Conservation (phyloP, 1,140 invertebrate genomes). For the Bathynomus jamesi region DNA sequence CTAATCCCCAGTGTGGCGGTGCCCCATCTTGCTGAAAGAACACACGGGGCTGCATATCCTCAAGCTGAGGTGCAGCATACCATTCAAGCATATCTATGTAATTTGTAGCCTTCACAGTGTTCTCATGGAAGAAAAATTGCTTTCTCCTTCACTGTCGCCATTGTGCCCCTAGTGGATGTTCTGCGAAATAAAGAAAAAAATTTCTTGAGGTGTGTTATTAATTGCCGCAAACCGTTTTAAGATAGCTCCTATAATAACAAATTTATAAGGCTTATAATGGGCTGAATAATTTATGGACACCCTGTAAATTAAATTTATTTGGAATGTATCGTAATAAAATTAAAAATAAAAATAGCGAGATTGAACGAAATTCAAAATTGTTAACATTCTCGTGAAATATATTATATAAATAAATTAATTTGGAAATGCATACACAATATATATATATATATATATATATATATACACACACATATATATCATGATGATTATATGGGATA, state of each 20-base stretch:
- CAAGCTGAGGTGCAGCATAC: no score
- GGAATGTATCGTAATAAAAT: neutral
- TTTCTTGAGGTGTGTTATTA: neutral
- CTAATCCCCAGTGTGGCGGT: no score
- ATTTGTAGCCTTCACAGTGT: no score
- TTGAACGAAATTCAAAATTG: no score
- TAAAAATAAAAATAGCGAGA: no score
- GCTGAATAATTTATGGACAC: neutral
- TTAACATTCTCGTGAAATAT: neutral
- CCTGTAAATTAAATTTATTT: neutral
- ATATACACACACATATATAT: constrained; percentile 4
- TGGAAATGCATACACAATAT: neutral
- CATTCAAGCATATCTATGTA: no score
- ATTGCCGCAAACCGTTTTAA: neutral
- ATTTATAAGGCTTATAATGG: neutral
- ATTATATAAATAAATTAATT: neutral
- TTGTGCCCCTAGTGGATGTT: no score
- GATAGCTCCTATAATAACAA: neutral
- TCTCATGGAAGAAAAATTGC: no score
- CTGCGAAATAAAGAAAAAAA: no score
- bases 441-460: constrained; percentile 1
- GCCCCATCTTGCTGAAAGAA: no score
- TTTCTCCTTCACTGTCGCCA: no score
- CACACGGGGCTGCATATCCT: no score
- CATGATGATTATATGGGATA: neutral